Base-by-base conservation (phyloP, 2,888 invertebrate species). In the Agrypnus murinus region DNA sequence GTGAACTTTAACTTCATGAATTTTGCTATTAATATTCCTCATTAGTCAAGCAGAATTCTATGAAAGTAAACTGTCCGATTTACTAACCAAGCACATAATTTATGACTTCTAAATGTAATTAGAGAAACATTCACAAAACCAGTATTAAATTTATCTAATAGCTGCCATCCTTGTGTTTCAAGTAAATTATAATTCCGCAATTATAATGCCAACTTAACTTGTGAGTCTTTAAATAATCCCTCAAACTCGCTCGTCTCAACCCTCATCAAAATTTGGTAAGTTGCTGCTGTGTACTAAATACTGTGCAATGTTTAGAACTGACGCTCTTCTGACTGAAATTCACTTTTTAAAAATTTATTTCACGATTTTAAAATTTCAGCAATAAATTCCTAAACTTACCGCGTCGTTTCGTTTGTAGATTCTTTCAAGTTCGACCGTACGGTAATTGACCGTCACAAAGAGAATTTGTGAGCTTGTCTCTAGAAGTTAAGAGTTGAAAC, bases 191-290 rank as follows among this genome's bases (percentile, higher is more conserved):
- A 50, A 50, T 32, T 50, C 50, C 31, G 32, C 50, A 25, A 31
- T 32, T 50, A 32, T 12, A 31, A 19, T 12, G 8, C 2, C 32
- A 50, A 50, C 50, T 12, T 50, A 32, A 50, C 50, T 50, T 6
- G 31, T 31, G 25, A 3, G 50, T 31, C 32, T 50, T 48, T 50
- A 12, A 25, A 25, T 50, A 50, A 50, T 50, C 50, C 32, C 10
- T 7, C 31, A 50, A 50, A 31, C 50, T 50, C 31, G 32, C 19
- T 50, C 31, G 50, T 31, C 32, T 31, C 12, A 50, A 50, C 50
- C 50, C 50, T 50, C 50, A 50, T 50, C 50, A 50, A 50, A 50
- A 12, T 31, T 31, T 10, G 25, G 32, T 50, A 19, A 4, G 32
- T 50, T 17, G 6, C 9, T 50, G 31, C 25, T 50, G 10, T 48